Conservation (phyloP, 2,888 invertebrate genomes). For the Cenopis cana region DNA sequence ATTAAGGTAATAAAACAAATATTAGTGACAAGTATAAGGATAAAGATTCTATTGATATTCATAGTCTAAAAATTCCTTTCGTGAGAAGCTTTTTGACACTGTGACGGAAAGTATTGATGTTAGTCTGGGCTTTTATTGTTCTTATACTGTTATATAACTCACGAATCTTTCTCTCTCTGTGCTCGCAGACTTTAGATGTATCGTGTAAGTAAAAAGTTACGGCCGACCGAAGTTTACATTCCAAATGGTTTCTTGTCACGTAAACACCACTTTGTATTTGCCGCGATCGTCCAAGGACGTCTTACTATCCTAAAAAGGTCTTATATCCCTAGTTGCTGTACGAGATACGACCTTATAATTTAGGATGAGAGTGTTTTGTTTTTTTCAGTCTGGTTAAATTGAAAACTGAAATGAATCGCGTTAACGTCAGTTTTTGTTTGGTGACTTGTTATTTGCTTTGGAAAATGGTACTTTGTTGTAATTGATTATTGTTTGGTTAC, state of each 20-base stretch:
- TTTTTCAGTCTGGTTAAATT: not conserved
- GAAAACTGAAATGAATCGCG: not conserved
- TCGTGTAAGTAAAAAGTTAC: constrained; percentile 34
- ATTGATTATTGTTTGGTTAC: no score
- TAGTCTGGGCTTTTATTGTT: no score
- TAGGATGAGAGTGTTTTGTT: not conserved
- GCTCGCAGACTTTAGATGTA: constrained; percentile 16
- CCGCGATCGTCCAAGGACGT: constrained; percentile 11
- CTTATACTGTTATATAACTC: not conserved
- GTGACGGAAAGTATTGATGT: no score
- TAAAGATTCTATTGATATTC: no score
- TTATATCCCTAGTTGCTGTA: not conserved
- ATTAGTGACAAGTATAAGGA: no score
- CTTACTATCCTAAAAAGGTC: not conserved
- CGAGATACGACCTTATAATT: not conserved
- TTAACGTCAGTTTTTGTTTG: constrained; percentile 2
- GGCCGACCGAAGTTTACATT: constrained; percentile 27
- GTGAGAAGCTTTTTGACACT: no score
- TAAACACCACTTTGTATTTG: constrained; percentile 4
- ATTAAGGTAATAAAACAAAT: no score
- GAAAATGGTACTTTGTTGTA: not conserved
- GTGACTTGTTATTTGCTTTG: not conserved
- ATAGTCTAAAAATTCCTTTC: no score
- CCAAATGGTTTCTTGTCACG: constrained; percentile 40
- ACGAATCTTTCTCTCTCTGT: no score